Evolutionary conservation across 2,888 invertebrate genomes (phyloP).

Genomic region (Pteria penguin): DNA sequence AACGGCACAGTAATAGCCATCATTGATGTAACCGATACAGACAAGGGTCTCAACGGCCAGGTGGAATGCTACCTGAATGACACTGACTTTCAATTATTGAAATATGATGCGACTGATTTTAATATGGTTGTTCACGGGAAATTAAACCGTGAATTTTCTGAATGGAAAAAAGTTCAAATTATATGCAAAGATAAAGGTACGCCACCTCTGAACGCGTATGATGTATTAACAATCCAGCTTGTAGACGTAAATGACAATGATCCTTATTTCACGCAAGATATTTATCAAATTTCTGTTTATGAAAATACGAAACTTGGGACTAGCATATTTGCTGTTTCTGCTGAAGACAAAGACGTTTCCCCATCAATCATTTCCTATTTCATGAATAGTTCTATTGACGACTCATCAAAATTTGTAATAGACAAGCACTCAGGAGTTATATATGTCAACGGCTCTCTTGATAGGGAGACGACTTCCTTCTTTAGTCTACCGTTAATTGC

Average conservation of each 20-base stretch:
- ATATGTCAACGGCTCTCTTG: conserved; percentile 50
- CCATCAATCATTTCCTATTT: conserved; percentile 49
- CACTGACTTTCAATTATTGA: conserved; percentile 55
- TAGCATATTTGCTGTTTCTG: conserved; percentile 89
- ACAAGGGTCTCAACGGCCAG: conserved; percentile 91
- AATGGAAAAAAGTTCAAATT: conserved; percentile 81
- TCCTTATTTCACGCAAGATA: conserved; percentile 86
- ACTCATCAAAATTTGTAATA: conserved; percentile 43
- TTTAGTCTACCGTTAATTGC: conserved; percentile 53
- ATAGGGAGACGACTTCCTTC: conserved; percentile 54
- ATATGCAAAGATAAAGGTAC: conserved; percentile 82
- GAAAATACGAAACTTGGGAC: conserved; percentile 61
- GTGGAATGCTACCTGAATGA: conserved; percentile 81
- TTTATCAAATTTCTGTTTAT: conserved; percentile 52
- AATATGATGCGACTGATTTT: conserved; percentile 47
- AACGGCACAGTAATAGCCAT: conserved; percentile 84
- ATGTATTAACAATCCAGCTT: conserved; percentile 79
- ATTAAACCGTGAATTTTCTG: conserved; percentile 66
- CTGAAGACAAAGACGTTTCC: conserved; percentile 85
- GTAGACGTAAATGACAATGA: conserved; percentile 96
- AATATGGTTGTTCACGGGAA: conserved; percentile 80
- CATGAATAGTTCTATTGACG: conserved; percentile 17
- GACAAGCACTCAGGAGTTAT: conserved; percentile 60
- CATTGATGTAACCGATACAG: conserved; percentile 90
- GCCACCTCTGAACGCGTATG: conserved; percentile 55